phyloP scores from a whole-genome alignment of 92 coral and sea anemone genomes.

The Zoanthus sociatus region DNA sequence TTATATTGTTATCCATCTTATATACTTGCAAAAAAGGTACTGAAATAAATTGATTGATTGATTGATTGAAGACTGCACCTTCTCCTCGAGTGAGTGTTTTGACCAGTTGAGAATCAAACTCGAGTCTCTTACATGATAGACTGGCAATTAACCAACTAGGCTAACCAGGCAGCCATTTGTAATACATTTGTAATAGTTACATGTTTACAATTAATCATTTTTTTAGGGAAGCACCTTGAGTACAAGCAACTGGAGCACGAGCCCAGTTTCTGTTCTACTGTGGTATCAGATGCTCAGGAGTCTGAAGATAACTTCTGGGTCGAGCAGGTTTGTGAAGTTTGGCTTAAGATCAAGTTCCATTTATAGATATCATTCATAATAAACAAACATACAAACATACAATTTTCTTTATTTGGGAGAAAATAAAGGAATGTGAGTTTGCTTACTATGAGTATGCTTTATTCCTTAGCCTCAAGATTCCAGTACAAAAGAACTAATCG shows the following conservation, averaged over 20 bases:
- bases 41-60: too few species aligned
- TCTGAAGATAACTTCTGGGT: slow-evolving; percentile 93
- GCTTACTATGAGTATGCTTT: neutral
- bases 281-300: slow-evolving; percentile 88
- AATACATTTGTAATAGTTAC: too few species aligned
- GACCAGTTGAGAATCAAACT: too few species aligned
- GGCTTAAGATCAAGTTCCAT: neutral
- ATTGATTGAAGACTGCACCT: too few species aligned
- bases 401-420: too few species aligned
- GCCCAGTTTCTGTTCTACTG: slow-evolving; percentile 82
- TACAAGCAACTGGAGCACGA: slow-evolving; percentile 77
- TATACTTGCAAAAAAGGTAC: too few species aligned
- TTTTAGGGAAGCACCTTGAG: slow-evolving; percentile 75
- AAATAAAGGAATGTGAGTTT: neutral
- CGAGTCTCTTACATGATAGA: too few species aligned
- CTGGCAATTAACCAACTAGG: too few species aligned
- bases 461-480: slow-evolving; percentile 80
- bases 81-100: too few species aligned
- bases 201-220: neutral
- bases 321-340: slow-evolving; percentile 69
- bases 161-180: too few species aligned
- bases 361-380: neutral
- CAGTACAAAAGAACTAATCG: slow-evolving; percentile 89
- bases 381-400: too few species aligned
- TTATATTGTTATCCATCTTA: too few species aligned